phyloP scores from a whole-genome alignment of 2,888 invertebrate genomes.

The Drosophila picticornis region DNA sequence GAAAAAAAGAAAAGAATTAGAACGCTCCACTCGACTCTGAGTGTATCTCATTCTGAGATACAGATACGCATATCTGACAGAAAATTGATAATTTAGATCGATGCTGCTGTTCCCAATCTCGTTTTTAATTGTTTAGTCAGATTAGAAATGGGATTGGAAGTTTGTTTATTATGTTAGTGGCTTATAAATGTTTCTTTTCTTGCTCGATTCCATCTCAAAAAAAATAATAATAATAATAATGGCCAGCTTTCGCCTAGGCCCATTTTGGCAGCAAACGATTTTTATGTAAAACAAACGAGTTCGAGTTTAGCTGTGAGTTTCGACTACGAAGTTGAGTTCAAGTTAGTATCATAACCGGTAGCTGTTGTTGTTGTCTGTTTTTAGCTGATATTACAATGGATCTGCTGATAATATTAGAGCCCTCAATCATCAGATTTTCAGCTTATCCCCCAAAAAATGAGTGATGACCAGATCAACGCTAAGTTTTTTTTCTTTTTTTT shows the following conservation, averaged over 20 bases:
- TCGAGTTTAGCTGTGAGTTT: conserved; percentile 21
- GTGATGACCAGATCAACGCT: conserved; percentile 11
- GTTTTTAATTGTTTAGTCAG: background rate
- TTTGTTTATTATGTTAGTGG: background rate
- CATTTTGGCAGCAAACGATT: conserved; percentile 59
- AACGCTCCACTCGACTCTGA: conserved; percentile 44
- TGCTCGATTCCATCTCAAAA: conserved; percentile 6
- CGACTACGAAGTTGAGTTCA: conserved; percentile 20
- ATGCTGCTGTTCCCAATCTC: conserved; percentile 54
- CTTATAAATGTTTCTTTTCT: background rate
- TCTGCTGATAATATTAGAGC: conserved; percentile 27
- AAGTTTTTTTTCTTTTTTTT: conserved; percentile 4
- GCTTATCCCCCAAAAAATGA: conserved; percentile 24
- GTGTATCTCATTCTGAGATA: conserved; percentile 28
- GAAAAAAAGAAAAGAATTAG: conserved; percentile 44
- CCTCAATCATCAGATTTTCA: conserved; percentile 28
- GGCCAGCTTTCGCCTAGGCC: conserved; percentile 74
- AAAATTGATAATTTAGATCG: conserved; percentile 29
- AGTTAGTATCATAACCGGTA: conserved; percentile 58
- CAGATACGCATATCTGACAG: conserved; percentile 51
- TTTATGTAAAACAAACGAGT: conserved; percentile 76
- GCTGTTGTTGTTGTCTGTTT: conserved; percentile 36
- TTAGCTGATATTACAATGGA: conserved; percentile 38
- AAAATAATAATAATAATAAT: conserved; percentile 27
- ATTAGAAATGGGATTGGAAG: background rate